These are phyloP conservation scores for Coleophora deauratella DNA, from an alignment of 2,888 invertebrate species.

Conservation along the genomic window DNA sequence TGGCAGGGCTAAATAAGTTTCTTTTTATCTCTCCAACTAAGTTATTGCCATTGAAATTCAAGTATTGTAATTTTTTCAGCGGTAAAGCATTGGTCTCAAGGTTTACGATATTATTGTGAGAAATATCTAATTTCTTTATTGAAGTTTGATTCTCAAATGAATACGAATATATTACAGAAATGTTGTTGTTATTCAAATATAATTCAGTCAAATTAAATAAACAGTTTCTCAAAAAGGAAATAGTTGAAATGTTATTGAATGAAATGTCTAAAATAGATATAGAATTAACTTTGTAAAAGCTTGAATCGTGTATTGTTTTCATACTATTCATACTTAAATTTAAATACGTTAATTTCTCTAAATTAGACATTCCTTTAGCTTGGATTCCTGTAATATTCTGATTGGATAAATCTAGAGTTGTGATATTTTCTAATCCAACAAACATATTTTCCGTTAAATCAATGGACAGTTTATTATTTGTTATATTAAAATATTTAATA, in stretches of 20 bases:
- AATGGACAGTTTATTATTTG: constrained; percentile 39
- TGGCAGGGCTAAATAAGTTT: constrained; percentile 45
- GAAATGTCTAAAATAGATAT: constrained; percentile 44
- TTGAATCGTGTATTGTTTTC: constrained; percentile 26
- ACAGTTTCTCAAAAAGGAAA: constrained; percentile 36
- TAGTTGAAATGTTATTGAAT: constrained; percentile 30
- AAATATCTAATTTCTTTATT: constrained; percentile 42
- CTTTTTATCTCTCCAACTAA: constrained; percentile 32
- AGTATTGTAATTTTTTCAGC: constrained; percentile 42
- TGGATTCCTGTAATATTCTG: constrained; percentile 37
- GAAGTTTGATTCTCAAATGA: constrained; percentile 34
- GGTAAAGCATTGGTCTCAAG: constrained; percentile 44
- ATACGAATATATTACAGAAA: constrained; percentile 25
- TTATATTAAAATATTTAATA: constrained; percentile 38
- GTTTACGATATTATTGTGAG: constrained; percentile 38
- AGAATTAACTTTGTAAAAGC: constrained; percentile 28
- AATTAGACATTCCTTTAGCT: constrained; percentile 34
- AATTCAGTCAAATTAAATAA: constrained; percentile 37
- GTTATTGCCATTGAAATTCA: constrained; percentile 37
- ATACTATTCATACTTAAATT: constrained; percentile 48
- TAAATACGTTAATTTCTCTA: constrained; percentile 28
- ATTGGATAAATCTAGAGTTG: constrained; percentile 30
- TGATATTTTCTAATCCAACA: constrained; percentile 34
- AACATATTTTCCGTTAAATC: constrained; percentile 36
- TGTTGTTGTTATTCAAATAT: constrained; percentile 39